These are phyloP conservation scores for Anarhynchus alexandrinus DNA, from an alignment of 2,113 vertebrate species.

Conservation along the genomic window DNA sequence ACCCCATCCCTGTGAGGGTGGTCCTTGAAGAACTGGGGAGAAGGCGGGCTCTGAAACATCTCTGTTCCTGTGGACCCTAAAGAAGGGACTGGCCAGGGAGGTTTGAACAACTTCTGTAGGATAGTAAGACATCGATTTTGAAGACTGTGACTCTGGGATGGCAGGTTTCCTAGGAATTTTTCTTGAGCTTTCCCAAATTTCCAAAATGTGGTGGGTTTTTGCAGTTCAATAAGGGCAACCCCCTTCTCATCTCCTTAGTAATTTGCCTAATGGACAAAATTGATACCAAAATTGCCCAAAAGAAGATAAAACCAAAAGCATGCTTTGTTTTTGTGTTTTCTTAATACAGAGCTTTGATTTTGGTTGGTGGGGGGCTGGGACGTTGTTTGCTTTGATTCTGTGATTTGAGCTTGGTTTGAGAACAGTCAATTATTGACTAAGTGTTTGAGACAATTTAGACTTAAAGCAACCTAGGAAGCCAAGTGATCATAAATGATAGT, in stretches of 20 bases:
- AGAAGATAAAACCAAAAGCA: background rate
- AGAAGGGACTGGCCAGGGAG: background rate
- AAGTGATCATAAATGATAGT: background rate
- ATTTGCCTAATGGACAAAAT: background rate
- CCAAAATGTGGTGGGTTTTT: background rate
- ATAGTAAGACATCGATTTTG: background rate
- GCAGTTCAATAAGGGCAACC: background rate
- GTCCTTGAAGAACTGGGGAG: background rate
- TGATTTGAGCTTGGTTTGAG: background rate
- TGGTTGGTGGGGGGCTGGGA: background rate
- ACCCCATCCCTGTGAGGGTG: accelerated
- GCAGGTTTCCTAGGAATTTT: background rate
- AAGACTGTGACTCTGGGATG: background rate
- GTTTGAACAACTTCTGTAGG: background rate
- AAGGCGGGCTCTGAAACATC: background rate
- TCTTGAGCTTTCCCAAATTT: background rate
- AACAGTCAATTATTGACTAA: background rate
- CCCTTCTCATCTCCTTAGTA: background rate
- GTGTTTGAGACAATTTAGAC: background rate
- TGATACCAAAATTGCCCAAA: background rate
- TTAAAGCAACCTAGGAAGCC: background rate
- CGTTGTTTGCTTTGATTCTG: background rate
- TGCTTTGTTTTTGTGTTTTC: background rate
- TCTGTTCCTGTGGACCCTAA: background rate
- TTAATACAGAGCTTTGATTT: background rate